Conservation (phyloP, 2,797 vertebrate species). For the Sebastiscus tertius region DNA sequence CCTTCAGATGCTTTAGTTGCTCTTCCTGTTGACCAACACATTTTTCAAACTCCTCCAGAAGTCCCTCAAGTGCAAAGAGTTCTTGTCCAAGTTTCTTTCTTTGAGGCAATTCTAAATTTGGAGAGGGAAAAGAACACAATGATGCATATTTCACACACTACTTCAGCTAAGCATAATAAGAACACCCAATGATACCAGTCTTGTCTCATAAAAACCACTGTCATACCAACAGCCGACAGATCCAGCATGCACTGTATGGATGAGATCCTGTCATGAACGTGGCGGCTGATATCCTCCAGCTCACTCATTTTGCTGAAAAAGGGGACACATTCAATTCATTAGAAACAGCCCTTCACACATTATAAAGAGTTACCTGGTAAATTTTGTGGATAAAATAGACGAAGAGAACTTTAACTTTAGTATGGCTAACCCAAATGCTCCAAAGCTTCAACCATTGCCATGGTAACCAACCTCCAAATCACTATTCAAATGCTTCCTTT, state of each 20-base stretch:
- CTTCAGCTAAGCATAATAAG: neutral
- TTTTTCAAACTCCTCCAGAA: constrained; percentile 65
- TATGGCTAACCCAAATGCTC: too few relatives aligned
- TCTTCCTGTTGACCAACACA: constrained; percentile 48
- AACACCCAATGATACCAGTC: neutral
- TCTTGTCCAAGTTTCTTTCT: constrained; percentile 61
- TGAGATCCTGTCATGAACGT: constrained; percentile 56
- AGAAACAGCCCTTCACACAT: neutral
- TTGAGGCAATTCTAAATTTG: constrained; percentile 51
- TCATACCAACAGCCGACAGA: constrained; percentile 59
- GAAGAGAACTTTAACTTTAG: too few relatives aligned
- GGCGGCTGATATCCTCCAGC: constrained; percentile 51
- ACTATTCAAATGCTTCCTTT: too few relatives aligned
- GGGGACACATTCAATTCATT: neutral
- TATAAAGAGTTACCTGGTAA: too few relatives aligned
- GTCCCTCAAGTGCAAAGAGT: constrained; percentile 30
- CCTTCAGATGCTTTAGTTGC: constrained; percentile 63
- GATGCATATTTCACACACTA: neutral
- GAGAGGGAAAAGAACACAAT: neutral
- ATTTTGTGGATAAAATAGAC: too few relatives aligned
- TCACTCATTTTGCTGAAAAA: constrained; percentile 61
- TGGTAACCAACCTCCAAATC: too few relatives aligned
- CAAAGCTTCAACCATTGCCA: too few relatives aligned
- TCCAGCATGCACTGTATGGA: constrained; percentile 59
- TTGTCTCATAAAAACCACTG: neutral